Conservation (phyloP, 2,888 invertebrate genomes). For the Latrodectus hesperus region DNA sequence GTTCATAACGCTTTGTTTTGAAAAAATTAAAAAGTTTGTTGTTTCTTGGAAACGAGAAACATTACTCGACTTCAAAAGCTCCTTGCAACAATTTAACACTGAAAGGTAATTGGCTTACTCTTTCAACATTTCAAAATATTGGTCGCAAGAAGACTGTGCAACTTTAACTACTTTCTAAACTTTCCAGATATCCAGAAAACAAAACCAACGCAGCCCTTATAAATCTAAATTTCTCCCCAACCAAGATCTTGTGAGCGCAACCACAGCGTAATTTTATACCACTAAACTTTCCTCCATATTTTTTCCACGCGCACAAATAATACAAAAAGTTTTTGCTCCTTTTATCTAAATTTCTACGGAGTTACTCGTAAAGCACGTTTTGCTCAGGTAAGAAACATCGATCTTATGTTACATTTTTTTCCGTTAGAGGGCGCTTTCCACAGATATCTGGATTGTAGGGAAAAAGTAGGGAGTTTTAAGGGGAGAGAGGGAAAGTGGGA, state of each 20-base stretch:
- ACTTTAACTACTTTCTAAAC: conserved; percentile 36
- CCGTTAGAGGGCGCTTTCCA: conserved; percentile 46
- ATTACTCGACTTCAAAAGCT: not conserved
- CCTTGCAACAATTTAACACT: not conserved
- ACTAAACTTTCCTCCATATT: conserved; percentile 57
- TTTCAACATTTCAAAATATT: conserved; percentile 22
- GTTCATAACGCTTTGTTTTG: too few species aligned
- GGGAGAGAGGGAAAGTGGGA: conserved; percentile 25
- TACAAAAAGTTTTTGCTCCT: conserved; percentile 66
- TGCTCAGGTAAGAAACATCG: conserved; percentile 65
- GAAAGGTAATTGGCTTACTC: conserved; percentile 1
- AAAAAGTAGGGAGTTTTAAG: conserved; percentile 38
- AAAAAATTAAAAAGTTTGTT: not conserved
- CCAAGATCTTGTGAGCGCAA: not conserved
- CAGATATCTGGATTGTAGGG: conserved; percentile 41
- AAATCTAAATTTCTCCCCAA: conserved; percentile 60
- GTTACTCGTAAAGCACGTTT: conserved; percentile 58
- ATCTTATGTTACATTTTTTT: conserved; percentile 47
- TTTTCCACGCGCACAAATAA: conserved; percentile 67
- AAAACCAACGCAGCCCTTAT: conserved; percentile 35
- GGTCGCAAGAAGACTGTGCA: conserved; percentile 20
- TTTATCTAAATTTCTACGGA: conserved; percentile 67
- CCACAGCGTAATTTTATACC: conserved; percentile 50
- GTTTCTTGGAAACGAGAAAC: not conserved
- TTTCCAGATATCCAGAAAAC: conserved; percentile 17